phyloP scores from a whole-genome alignment of 2,113 vertebrate genomes.

The Eulemur rufifrons region DNA sequence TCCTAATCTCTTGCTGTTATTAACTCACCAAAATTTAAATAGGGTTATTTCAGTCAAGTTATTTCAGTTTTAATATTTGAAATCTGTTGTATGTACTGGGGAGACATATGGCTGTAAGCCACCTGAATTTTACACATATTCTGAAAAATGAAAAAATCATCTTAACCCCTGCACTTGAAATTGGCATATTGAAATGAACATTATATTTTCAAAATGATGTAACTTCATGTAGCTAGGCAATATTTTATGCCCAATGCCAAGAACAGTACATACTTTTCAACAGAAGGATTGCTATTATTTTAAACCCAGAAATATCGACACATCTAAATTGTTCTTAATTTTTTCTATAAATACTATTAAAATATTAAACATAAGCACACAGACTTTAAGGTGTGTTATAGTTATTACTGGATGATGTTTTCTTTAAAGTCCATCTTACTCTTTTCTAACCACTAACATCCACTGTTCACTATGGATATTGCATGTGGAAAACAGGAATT shows the following conservation, averaged over 20 bases:
- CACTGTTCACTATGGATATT: background rate
- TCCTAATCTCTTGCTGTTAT: constrained; percentile 6
- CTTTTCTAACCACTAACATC: background rate
- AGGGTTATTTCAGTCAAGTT: background rate
- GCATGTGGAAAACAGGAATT: background rate
- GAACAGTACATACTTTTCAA: background rate
- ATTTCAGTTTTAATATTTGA: constrained; percentile 28
- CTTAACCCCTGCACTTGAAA: background rate
- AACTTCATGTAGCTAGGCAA: background rate
- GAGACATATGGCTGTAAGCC: background rate
- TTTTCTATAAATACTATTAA: background rate
- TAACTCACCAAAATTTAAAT: background rate
- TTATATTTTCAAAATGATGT: background rate
- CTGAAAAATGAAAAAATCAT: constrained; percentile 17
- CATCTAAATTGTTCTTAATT: background rate
- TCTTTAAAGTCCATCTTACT: background rate
- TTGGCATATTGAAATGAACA: background rate
- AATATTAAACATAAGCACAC: background rate
- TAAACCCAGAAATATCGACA: background rate
- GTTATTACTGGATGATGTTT: background rate
- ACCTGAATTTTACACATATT: background rate
- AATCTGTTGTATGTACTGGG: background rate
- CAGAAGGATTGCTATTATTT: background rate
- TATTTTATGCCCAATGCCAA: background rate
- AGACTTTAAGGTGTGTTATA: background rate